These are phyloP conservation scores for Empis livida DNA, from an alignment of 2,888 invertebrate genomes.

Conservation along the genomic window DNA sequence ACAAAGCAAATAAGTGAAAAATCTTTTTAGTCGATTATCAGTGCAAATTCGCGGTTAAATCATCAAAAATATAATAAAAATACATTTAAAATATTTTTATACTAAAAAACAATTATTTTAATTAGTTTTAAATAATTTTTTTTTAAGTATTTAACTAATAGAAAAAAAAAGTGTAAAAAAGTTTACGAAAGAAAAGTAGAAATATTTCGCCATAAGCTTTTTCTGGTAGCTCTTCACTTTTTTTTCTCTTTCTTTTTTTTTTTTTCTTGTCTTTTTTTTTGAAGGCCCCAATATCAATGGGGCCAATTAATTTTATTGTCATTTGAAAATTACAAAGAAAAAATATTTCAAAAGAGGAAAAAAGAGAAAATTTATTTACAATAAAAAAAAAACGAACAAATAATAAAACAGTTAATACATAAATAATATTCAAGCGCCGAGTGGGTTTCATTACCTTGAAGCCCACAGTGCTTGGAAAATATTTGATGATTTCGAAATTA, in stretches of 20 bases:
- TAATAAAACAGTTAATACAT: not conserved
- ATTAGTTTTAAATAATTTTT: too few relatives aligned
- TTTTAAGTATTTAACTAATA: too few relatives aligned
- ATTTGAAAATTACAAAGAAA: not conserved
- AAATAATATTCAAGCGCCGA: slow-evolving; percentile 14
- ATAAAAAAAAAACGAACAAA: not conserved
- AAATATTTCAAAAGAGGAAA: not conserved
- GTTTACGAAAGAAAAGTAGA: too few relatives aligned
- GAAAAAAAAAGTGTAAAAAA: too few relatives aligned
- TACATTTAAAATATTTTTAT: not conserved
- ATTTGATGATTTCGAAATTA: slow-evolving; percentile 67
- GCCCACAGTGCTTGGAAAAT: slow-evolving; percentile 67
- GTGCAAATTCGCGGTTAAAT: not conserved
- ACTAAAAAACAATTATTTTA: not conserved
- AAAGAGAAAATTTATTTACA: not conserved
- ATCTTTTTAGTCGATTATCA: slow-evolving; percentile 5
- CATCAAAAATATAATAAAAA: not conserved
- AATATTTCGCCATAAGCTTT: too few relatives aligned
- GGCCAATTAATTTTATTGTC: not conserved
- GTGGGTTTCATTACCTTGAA: slow-evolving; percentile 41
- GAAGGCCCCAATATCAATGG: not conserved
- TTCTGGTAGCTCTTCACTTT: not conserved
- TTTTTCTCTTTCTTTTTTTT: not conserved
- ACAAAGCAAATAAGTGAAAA: slow-evolving; percentile 5
- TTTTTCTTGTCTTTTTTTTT: too few relatives aligned